A percentile compares a stretch with the other conserved stretches of the same genome.
Conservation (phyloP, 2,113 vertebrate species). For the Sorex araneus region DNA sequence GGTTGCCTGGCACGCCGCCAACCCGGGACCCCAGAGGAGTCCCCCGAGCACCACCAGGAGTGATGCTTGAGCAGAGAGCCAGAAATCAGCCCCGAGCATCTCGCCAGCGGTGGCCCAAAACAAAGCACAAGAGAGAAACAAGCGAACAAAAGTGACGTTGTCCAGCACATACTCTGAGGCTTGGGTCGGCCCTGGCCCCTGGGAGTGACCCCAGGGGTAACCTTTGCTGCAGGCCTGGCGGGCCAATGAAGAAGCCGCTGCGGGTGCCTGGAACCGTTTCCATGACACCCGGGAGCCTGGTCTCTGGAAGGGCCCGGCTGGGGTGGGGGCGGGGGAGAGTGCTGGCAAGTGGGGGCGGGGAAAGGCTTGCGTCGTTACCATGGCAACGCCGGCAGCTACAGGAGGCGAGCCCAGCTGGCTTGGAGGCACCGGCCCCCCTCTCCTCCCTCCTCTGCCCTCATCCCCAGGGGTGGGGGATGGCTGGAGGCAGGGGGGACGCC, state of each 20-base stretch:
- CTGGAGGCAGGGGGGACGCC: not conserved
- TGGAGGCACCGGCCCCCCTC: not conserved
- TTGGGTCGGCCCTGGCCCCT: not conserved
- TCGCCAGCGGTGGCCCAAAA: no score
- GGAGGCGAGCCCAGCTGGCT: slow-evolving; percentile 57
- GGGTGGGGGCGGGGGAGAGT: slow-evolving; percentile 34
- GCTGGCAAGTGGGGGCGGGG: not conserved
- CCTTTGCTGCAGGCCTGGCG: not conserved
- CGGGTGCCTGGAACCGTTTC: slow-evolving; percentile 72
- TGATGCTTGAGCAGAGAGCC: no score
- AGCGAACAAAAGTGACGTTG: no score
- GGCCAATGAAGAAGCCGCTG: slow-evolving; percentile 63
- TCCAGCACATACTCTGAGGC: no score
- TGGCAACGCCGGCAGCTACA: slow-evolving; percentile 43
- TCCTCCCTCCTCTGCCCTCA: not conserved
- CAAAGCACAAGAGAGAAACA: no score
- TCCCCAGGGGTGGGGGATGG: not conserved
- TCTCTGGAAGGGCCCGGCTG: slow-evolving; percentile 69
- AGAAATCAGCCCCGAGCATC: no score
- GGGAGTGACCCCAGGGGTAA: slow-evolving; percentile 55
- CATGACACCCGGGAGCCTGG: slow-evolving; percentile 64
- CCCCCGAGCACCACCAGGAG: no score
- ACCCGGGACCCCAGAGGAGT: no score
- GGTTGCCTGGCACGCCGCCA: no score
- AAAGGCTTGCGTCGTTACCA: slow-evolving; percentile 54